A percentile compares a stretch with the other conserved stretches of the same genome.
phyloP scores from a whole-genome alignment of 1,140 invertebrate species.

The Drosophila yakuba region DNA sequence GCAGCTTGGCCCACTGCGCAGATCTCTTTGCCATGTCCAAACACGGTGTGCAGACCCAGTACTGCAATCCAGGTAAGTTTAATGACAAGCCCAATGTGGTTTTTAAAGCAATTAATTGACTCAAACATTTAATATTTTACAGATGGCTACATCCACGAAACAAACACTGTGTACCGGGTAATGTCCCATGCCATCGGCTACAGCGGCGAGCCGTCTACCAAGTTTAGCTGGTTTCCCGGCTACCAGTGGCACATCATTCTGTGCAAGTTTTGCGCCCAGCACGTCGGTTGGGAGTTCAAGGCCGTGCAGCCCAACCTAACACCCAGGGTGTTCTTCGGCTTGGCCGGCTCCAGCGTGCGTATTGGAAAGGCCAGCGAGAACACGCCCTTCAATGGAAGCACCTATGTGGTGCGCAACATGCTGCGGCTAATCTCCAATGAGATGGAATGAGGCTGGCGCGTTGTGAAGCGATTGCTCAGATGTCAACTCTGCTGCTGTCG shows the following conservation, averaged over 20 bases:
- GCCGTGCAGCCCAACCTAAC: slow-evolving; percentile 87
- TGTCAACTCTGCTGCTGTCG: slow-evolving; percentile 37
- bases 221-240: slow-evolving; percentile 94
- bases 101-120: background rate
- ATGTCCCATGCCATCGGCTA: slow-evolving; percentile 86
- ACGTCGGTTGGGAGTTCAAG: slow-evolving; percentile 93
- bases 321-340: slow-evolving; percentile 90
- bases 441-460: slow-evolving; percentile 70
- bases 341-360: slow-evolving; percentile 85
- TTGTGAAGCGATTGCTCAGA: slow-evolving; percentile 57
- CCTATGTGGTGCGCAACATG: slow-evolving; percentile 65
- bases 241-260: slow-evolving; percentile 92
- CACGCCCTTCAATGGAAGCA: slow-evolving; percentile 51
- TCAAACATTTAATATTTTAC: slow-evolving; percentile 4
- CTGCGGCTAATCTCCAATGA: slow-evolving; percentile 58
- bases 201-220: slow-evolving; percentile 87
- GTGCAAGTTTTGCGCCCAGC: slow-evolving; percentile 88
- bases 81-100: background rate
- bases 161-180: slow-evolving; percentile 89
- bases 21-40: slow-evolving; percentile 93
- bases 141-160: slow-evolving; percentile 92
- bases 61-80: slow-evolving; percentile 89
- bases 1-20: slow-evolving; percentile 87
- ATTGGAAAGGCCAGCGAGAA: slow-evolving; percentile 60
- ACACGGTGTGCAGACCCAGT: slow-evolving; percentile 92